These are phyloP conservation scores for Ceuthmochares aereus DNA, from an alignment of 2,113 vertebrate genomes.

Conservation along the genomic window DNA sequence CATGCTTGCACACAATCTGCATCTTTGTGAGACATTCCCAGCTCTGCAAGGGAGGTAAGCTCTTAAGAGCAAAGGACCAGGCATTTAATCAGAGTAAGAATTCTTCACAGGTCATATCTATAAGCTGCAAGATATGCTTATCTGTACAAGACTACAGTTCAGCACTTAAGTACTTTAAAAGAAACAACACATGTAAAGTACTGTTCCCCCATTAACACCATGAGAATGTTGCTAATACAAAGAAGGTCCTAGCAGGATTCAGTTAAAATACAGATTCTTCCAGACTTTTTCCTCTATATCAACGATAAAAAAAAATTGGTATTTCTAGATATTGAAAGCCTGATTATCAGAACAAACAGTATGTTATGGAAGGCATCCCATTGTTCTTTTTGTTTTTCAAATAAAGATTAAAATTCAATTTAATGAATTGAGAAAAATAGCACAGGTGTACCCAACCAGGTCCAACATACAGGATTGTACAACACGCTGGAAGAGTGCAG, in stretches of 20 bases:
- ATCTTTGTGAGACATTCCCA: neutral
- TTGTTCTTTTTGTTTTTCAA: neutral
- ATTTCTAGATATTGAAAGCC: neutral
- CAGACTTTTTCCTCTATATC: neutral
- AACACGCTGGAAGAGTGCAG: neutral
- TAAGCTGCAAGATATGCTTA: neutral
- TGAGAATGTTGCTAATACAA: neutral
- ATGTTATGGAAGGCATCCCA: neutral
- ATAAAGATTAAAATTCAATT: neutral
- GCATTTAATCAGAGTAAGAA: neutral
- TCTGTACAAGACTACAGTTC: neutral
- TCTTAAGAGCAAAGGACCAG: fast-evolving
- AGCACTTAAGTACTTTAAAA: neutral
- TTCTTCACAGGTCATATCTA: neutral
- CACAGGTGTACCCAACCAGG: neutral
- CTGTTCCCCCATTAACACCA: neutral
- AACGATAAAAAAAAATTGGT: neutral
- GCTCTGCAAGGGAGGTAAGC: neutral
- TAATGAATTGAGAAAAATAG: neutral
- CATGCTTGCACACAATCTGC: neutral
- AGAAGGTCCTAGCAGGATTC: neutral
- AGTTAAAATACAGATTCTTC: neutral
- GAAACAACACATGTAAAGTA: neutral
- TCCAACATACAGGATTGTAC: neutral
- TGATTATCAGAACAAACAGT: neutral